Evolutionary conservation across 2,888 invertebrate genomes (phyloP).

Genomic region (Smittia sp.): DNA sequence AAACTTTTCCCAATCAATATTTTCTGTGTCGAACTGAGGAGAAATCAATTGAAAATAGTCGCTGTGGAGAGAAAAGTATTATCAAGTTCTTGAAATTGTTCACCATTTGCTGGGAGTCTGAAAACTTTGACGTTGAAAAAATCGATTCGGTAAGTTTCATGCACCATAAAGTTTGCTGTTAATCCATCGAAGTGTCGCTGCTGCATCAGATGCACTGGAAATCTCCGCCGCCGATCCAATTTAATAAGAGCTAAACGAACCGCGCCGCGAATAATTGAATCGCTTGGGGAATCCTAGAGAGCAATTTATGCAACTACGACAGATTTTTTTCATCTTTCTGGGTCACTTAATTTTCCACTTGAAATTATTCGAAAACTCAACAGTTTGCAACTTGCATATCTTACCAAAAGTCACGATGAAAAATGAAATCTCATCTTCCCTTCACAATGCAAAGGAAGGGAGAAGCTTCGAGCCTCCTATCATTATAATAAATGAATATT

Average conservation of each 20-base stretch:
- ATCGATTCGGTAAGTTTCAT: conserved; percentile 16
- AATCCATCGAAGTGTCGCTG: not conserved
- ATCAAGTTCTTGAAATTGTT: conserved; percentile 1
- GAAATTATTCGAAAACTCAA: not conserved
- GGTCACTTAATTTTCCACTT: conserved; percentile 6
- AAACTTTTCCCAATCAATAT: not conserved
- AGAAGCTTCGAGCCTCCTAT: not conserved
- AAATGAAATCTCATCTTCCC: not conserved
- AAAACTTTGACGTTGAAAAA: conserved; percentile 1
- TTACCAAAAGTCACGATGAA: not conserved
- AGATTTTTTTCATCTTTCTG: not conserved
- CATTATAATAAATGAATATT: not conserved
- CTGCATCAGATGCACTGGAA: not conserved
- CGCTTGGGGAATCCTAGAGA: not conserved
- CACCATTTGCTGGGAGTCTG: not conserved
- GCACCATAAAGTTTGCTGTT: conserved; percentile 15
- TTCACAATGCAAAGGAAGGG: not conserved
- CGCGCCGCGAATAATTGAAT: not conserved
- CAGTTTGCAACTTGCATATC: conserved; percentile 9
- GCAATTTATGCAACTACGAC: not conserved
- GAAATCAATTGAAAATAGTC: not conserved
- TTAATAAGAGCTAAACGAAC: not conserved
- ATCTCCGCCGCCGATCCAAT: not conserved
- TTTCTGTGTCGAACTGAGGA: not conserved
- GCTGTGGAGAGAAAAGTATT: not conserved